Evolutionary conservation across 30 jellyfish, hydroid and myxozoan genomes (phyloP).

Genomic region (Morbakka virulenta): DNA sequence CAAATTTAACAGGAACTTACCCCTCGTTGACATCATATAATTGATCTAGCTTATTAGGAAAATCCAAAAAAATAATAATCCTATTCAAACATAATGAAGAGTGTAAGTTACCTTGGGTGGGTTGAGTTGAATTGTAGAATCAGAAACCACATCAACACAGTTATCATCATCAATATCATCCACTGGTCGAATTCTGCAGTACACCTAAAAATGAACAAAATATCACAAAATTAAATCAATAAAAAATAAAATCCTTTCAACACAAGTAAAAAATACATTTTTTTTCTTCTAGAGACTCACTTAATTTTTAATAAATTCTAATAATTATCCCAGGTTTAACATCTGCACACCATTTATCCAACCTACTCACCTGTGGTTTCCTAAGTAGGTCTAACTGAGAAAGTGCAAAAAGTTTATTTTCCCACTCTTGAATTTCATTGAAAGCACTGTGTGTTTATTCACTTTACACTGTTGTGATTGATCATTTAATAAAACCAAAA

Average conservation of each 20-base stretch:
- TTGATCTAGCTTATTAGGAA: background rate
- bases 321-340: background rate
- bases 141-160: constrained; percentile 59
- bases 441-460: no score
- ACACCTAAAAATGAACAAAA: constrained; percentile 47
- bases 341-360: no score
- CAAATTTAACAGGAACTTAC: no score
- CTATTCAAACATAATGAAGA: background rate
- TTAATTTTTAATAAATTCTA: no score
- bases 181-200: constrained; percentile 80
- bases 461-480: no score
- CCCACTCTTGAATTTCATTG: no score
- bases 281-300: background rate
- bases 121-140: constrained; percentile 58
- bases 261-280: background rate
- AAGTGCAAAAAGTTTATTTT: no score
- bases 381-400: no score
- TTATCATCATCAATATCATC: constrained; percentile 64
- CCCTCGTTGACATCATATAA: no score
- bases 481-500: no score
- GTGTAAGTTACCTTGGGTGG: constrained; percentile 72
- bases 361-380: no score
- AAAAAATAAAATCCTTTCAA: background rate
- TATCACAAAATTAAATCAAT: background rate
- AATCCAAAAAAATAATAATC: background rate